Conservation (phyloP, 2,113 vertebrate genomes). For the Nettapus auritus region DNA sequence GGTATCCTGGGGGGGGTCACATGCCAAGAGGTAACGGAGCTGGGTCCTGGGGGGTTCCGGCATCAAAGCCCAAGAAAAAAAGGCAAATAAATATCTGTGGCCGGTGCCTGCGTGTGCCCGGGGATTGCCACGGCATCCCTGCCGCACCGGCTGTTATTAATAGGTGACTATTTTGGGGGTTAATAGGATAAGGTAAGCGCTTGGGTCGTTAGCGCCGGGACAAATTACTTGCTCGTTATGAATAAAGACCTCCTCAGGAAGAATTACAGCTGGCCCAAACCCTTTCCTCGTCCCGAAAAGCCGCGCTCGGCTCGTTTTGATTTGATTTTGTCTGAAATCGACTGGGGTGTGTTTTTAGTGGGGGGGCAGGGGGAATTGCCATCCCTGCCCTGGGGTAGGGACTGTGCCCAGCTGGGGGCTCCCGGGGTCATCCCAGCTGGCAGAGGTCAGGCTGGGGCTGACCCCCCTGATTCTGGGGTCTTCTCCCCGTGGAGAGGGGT, state of each 20-base stretch:
- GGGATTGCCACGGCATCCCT: conserved; percentile 8
- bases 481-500: rapidly evolving
- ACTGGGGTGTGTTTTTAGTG: not conserved
- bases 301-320: not conserved
- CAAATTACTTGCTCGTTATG: conserved; percentile 49
- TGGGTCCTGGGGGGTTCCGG: not conserved
- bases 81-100: rapidly evolving
- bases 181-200: conserved; percentile 22
- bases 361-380: not conserved
- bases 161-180: conserved; percentile 42
- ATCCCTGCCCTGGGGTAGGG: not conserved
- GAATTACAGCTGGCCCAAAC: conserved; percentile 4
- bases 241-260: conserved; percentile 41
- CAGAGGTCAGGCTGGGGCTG: not conserved
- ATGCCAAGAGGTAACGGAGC: not conserved
- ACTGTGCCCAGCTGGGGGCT: not conserved
- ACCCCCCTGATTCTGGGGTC: rapidly evolving
- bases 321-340: not conserved
- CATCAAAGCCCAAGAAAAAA: not conserved
- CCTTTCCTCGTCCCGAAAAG: not conserved
- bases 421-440: not conserved
- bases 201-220: not conserved
- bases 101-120: not conserved
- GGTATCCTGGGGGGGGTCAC: not conserved
- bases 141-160: conserved; percentile 19